Percentiles rank a stretch among this genome's conserved stretches.
These are phyloP conservation scores for Platyrinchus mystaceus DNA, from an alignment of 2,797 vertebrate species.

Conservation along the genomic window DNA sequence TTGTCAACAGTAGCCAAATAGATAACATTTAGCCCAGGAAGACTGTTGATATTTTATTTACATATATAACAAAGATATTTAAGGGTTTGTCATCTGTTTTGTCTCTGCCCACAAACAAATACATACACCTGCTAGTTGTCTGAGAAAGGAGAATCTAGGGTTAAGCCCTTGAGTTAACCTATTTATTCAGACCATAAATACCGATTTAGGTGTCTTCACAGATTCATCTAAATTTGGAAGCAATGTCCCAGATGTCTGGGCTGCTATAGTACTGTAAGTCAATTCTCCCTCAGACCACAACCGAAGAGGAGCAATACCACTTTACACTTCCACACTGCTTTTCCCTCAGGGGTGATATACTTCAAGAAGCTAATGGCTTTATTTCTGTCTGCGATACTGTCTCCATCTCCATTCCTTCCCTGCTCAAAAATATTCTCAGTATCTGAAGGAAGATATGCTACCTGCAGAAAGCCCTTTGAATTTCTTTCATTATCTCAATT, in stretches of 20 bases:
- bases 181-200: not conserved
- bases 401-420: not conserved
- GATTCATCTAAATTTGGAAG: not conserved
- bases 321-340: not conserved
- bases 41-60: not conserved
- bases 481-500: not conserved
- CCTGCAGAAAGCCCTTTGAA: not conserved
- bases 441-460: not conserved
- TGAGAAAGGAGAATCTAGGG: not conserved
- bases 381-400: not conserved
- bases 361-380: not conserved
- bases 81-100: not conserved
- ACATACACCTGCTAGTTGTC: not conserved
- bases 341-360: not conserved
- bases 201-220: not conserved
- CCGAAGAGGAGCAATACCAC: not conserved
- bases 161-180: not conserved
- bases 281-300: not conserved
- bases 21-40: not conserved
- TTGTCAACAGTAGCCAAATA: not conserved
- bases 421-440: not conserved
- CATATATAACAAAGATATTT: not conserved
- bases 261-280: not conserved
- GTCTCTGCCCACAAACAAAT: not conserved
- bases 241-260: not conserved